Evolutionary conservation across 2,888 invertebrate genomes (phyloP), one percentile per base, ranked within the genome.

Genomic region (Apomyelois bistriatella): DNA sequence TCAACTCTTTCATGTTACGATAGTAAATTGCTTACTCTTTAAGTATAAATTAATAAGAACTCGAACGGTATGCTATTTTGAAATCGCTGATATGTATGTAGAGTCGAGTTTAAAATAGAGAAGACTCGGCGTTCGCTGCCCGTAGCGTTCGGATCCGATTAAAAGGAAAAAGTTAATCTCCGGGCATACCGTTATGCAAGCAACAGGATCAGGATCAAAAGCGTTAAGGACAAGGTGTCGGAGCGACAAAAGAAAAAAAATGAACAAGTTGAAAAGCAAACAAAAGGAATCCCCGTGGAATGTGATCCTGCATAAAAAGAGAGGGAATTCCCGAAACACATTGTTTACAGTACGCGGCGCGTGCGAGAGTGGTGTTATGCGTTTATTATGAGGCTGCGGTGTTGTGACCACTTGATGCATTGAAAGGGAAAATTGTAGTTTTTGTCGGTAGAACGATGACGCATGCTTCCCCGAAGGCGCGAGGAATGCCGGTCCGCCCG

Each of bases 241-340:
- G 30, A 62, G 65, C 58, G 72, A 65, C 70, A 72, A 70, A 65
- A 66, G 62, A 62, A 77, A 83, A 83, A 83, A 80, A 76, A 66
- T 68, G 72, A 72, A 76, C 74, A 72, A 72, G 75, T 79, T 74
- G 77, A 76, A 77, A 73, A 70, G 76, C 85, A 89, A 89, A 90
- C 88, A 90, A 89, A 89, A 89, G 89, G 89, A 82, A 86, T 90
- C 86, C 89, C 89, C 84, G 67, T 85, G 83, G 88, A 89, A 89
- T 89, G 88, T 73, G 81, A 76, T 77, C 76, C 77, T 74, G 79
- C 73, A 82, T 80, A 85, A 85, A 87, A 88, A 86, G 77, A 64
- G 74, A 78, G 88, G 89, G 89, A 82, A 82, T 83, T 86, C 88
- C 89, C 89, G 72, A 89, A 89, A 87, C 78, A 81, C 74, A 82